Percentiles rank a stretch among this genome's conserved stretches.
Conservation (phyloP, 2,113 vertebrate genomes). For the Xiphorhynchus elegans region DNA sequence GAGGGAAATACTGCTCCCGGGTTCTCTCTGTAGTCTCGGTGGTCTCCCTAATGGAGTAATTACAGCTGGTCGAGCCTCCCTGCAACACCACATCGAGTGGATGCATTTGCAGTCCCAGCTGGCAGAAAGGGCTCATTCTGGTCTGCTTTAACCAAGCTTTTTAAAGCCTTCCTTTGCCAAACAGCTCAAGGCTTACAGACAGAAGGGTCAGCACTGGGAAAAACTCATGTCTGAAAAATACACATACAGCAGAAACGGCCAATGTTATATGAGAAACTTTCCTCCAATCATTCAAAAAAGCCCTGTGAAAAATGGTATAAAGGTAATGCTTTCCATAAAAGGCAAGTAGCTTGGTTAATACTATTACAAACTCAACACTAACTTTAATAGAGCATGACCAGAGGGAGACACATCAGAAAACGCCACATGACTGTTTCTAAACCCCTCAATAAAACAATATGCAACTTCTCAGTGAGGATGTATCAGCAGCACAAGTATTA, state of each 20-base stretch:
- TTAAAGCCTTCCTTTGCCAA: not conserved
- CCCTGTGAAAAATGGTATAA: not conserved
- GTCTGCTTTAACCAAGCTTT: not conserved
- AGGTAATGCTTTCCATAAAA: not conserved
- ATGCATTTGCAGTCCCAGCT: not conserved
- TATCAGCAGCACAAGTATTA: not conserved
- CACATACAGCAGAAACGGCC: accelerated
- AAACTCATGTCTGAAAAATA: not conserved
- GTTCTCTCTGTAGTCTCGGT: not conserved
- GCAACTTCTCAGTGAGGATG: not conserved
- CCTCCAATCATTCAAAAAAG: not conserved
- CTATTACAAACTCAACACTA: not conserved
- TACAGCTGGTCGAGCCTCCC: not conserved
- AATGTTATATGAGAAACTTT: not conserved
- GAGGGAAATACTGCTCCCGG: not conserved
- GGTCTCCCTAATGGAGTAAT: not conserved
- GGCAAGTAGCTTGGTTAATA: not conserved
- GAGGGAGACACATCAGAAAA: not conserved
- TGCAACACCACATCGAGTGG: not conserved
- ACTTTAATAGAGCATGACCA: not conserved
- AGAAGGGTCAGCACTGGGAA: not conserved
- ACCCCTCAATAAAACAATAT: not conserved
- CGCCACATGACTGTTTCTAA: not conserved
- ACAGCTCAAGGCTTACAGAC: not conserved
- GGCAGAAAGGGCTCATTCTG: not conserved